Conservation (phyloP, 1,140 invertebrate genomes). For the Drosophila seguyi region DNA sequence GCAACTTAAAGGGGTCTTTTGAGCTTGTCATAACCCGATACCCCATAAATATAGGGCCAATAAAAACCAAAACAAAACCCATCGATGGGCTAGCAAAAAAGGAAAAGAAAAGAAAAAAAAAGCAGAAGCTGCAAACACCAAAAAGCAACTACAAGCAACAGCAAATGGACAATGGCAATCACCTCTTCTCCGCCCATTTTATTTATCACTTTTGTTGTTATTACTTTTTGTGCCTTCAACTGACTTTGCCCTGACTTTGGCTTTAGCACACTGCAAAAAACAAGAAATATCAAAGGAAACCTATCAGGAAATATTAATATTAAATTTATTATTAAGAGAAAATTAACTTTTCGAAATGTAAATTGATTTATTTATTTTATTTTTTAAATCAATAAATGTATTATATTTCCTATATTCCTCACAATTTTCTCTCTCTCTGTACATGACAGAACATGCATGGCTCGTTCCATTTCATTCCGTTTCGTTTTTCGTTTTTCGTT, state of each 20-base stretch:
- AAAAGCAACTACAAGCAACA: slow-evolving; percentile 4
- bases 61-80: slow-evolving; percentile 6
- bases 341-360: not conserved
- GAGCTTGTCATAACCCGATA: too few relatives aligned
- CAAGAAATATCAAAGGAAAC: not conserved
- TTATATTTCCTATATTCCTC: not conserved
- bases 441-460: slow-evolving; percentile 51
- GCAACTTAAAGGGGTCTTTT: not conserved
- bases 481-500: slow-evolving; percentile 52
- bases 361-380: not conserved
- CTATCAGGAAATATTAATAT: not conserved
- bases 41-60: slow-evolving; percentile 2
- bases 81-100: slow-evolving; percentile 2
- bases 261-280: not conserved
- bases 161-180: slow-evolving; percentile 30
- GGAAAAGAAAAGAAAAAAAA: not conserved
- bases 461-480: slow-evolving; percentile 40
- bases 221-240: slow-evolving; percentile 6
- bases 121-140: slow-evolving; percentile 15
- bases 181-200: slow-evolving; percentile 36
- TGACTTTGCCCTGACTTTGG: slow-evolving; percentile 7
- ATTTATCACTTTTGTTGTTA: slow-evolving; percentile 63
- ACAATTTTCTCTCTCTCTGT: not conserved
- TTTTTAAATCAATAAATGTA: not conserved
- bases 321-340: not conserved